A percentile compares a stretch with the other conserved stretches of the same genome.
Evolutionary conservation across 2,113 vertebrate genomes (phyloP).

Genomic region (Dasypus novemcinctus): DNA sequence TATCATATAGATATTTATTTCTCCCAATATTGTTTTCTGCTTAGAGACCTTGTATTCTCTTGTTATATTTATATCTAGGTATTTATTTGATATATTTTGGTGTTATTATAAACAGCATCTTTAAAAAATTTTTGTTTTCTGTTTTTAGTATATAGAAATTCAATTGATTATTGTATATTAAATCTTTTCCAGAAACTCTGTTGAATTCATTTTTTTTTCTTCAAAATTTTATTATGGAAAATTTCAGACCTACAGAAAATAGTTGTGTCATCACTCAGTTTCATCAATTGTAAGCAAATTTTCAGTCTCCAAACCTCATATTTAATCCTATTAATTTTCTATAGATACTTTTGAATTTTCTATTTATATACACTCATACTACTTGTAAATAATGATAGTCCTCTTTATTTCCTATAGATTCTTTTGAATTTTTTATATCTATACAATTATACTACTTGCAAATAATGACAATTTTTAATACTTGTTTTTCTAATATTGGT

Average conservation of each 20-base stretch:
- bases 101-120: not conserved
- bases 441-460: not conserved
- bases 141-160: not conserved
- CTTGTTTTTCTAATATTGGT: not conserved
- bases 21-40: not conserved
- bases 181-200: not conserved
- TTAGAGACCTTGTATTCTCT: not conserved
- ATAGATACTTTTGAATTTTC: not conserved
- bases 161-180: not conserved
- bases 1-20: too few relatives aligned
- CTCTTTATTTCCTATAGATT: not conserved
- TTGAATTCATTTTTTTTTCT: not conserved
- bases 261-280: not conserved
- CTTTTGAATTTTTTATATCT: not conserved
- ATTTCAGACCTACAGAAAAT: not conserved
- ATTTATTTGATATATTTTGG: conserved; percentile 19
- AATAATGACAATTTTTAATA: not conserved
- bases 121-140: not conserved
- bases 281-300: not conserved
- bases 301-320: not conserved
- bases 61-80: not conserved
- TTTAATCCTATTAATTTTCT: too few relatives aligned
- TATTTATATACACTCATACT: not conserved
- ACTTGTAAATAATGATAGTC: not conserved
- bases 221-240: conserved; percentile 6